Evolutionary conservation across 2,113 vertebrate genomes (phyloP), one percentile per base, ranked within the genome.

Genomic region (Sceloporus undulatus): DNA sequence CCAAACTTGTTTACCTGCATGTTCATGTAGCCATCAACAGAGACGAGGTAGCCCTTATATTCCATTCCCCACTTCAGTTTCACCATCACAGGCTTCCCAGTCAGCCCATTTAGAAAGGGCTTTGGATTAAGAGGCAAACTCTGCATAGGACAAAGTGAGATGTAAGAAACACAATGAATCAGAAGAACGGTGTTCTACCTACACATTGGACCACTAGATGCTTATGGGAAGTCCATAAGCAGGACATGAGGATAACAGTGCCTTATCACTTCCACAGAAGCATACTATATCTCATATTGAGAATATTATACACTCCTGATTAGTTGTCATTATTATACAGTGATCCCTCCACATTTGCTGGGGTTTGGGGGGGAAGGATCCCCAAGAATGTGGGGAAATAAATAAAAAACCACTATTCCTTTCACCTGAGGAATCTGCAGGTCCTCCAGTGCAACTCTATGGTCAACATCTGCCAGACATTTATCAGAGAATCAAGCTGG

Each of bases 41-140:
- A 99, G 5, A 99, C 98, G 80, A 99, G 97, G 95, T 99, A 99
- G 78, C 98, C 99, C 87, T 99, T 99, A 92, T 99, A 99, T 94
- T 99, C 98, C 98, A 99, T 99, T 0, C 98, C 98, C 98, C 98
- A 99, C 96, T 99, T 99, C 88, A 99, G 97, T 85, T 99, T 99
- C 93, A 99, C 98, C 98, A 99, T 99, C 88, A 99, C 98, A 9
- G 99, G 99, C 77, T 99, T 99, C 7, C 98, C 98, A 5, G 99
- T 99, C 86, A 99, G 96, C 56, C 99, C 99, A 89, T 99, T 99
- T 87, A 99, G 97, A 94, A 99, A 99, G 13, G 98, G 99, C 91
- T 99, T 99, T 1, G 99, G 99, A 93, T 99, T 99, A 85, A 99
- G 96, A 27, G 99, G 99, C 95, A 99, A 98, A 98, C 98, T 99